Evolutionary conservation across 2,113 vertebrate genomes (phyloP).

Genomic region (Struthidea cinerea): DNA sequence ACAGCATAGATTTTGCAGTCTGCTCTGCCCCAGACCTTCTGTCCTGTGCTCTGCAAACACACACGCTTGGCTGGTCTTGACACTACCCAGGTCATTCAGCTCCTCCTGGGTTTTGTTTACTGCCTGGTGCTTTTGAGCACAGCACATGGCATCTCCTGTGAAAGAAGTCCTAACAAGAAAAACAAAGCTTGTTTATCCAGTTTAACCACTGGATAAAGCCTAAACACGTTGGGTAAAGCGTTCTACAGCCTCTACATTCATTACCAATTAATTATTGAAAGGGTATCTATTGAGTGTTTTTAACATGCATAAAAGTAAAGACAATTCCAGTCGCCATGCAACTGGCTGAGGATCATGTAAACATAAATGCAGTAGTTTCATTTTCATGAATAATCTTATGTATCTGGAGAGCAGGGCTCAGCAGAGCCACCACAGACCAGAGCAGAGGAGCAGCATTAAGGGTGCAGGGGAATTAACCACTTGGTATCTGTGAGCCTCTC

Average conservation of each 20-base stretch:
- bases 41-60: not conserved
- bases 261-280: slow-evolving; percentile 61
- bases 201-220: not conserved
- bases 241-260: not conserved
- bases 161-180: not conserved
- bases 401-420: not conserved
- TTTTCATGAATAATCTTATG: slow-evolving; percentile 4
- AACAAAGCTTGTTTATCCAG: not conserved
- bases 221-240: not conserved
- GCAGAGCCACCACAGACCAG: not conserved
- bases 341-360: slow-evolving; percentile 25
- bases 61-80: not conserved
- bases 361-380: not conserved
- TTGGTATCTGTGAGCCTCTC: not conserved
- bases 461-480: not conserved
- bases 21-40: not conserved
- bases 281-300: not conserved
- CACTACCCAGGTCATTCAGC: not conserved
- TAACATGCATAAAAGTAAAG: slow-evolving; percentile 54
- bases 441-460: not conserved
- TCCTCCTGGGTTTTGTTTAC: not conserved
- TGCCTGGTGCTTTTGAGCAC: not conserved
- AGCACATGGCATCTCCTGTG: not conserved
- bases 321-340: slow-evolving; percentile 37
- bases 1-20: not conserved